Conservation (phyloP, 2,797 vertebrate species). For the Labroides dimidiatus region DNA sequence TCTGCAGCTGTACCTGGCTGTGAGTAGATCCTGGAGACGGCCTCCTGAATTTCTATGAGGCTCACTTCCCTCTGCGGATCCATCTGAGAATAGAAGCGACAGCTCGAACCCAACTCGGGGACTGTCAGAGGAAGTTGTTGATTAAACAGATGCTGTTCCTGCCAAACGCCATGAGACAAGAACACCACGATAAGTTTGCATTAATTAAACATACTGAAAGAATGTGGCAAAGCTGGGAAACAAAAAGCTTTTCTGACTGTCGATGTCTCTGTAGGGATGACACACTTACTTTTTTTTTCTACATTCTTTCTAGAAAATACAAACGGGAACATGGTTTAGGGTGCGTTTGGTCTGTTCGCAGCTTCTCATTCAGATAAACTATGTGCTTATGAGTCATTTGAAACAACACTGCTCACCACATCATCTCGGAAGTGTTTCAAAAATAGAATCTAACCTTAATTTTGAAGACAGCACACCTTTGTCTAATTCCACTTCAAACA, state of each 20-base stretch:
- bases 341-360: too few species aligned
- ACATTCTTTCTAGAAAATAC: neutral
- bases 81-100: slow-evolving; percentile 74
- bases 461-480: too few species aligned
- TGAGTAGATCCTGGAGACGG: slow-evolving; percentile 47
- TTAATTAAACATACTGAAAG: slow-evolving; percentile 79
- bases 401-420: too few species aligned
- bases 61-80: slow-evolving; percentile 64
- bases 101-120: slow-evolving; percentile 69
- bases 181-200: slow-evolving; percentile 68
- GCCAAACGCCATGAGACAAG: slow-evolving; percentile 61
- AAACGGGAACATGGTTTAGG: too few species aligned
- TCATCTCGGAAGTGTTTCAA: too few species aligned
- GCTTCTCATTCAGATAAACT: too few species aligned
- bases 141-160: slow-evolving; percentile 80
- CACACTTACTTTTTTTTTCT: neutral
- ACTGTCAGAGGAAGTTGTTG: slow-evolving; percentile 80
- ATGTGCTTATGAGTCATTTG: too few species aligned
- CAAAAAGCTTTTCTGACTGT: slow-evolving; percentile 53
- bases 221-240: slow-evolving; percentile 57
- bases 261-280: slow-evolving; percentile 30
- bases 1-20: slow-evolving; percentile 59
- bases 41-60: slow-evolving; percentile 76
- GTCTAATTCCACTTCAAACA: too few species aligned
- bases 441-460: too few species aligned